Conservation (phyloP, 2,888 invertebrate genomes). For the Cheilosia soror region DNA sequence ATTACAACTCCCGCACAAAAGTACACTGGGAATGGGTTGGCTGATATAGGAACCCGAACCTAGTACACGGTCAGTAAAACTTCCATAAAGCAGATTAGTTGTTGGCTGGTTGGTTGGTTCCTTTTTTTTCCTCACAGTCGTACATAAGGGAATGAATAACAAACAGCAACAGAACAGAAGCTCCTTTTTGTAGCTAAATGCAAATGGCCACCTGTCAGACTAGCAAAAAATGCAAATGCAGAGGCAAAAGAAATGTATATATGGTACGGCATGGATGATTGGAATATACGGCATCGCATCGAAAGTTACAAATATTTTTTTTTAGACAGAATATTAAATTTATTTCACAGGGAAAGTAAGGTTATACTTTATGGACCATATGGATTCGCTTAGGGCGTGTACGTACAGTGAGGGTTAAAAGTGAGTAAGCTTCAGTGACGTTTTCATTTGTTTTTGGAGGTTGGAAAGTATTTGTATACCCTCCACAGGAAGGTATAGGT, state of each 20-base stretch:
- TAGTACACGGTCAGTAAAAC: constrained; percentile 48
- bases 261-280: background rate
- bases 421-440: no score
- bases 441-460: no score
- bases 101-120: background rate
- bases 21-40: constrained; percentile 4
- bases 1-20: constrained; percentile 11
- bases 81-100: constrained; percentile 65
- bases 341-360: no score
- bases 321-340: no score
- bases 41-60: background rate
- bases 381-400: background rate
- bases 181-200: constrained; percentile 14
- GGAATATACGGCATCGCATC: background rate
- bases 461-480: no score
- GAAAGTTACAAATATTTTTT: no score
- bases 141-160: constrained; percentile 20
- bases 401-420: no score
- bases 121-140: background rate
- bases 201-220: constrained; percentile 39
- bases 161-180: background rate
- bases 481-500: no score
- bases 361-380: background rate
- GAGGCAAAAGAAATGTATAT: background rate
- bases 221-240: constrained; percentile 1